Evolutionary conservation across 2,113 vertebrate species (phyloP).

Genomic region (Paramormyrops kingsleyae): DNA sequence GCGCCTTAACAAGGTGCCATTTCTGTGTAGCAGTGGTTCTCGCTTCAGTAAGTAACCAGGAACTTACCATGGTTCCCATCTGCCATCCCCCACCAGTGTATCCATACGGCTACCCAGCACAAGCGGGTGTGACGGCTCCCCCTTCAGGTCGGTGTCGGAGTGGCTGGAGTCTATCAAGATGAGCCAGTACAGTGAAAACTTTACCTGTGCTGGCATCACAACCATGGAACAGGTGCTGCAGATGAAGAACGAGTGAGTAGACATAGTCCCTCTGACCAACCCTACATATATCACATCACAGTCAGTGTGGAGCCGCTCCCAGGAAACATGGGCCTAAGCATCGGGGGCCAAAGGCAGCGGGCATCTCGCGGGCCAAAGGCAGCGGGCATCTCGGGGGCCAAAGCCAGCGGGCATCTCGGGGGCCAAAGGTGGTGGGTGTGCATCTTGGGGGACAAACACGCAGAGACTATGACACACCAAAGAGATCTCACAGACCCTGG

Average conservation of each 20-base stretch:
- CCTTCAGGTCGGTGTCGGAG: slow-evolving; percentile 79
- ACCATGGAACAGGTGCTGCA: slow-evolving; percentile 85
- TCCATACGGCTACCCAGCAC: slow-evolving; percentile 94
- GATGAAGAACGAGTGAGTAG: slow-evolving; percentile 87
- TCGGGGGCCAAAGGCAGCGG: too few species aligned
- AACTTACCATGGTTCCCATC: background rate
- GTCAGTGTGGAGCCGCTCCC: background rate
- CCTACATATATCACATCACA: background rate
- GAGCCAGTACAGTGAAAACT: slow-evolving; percentile 86
- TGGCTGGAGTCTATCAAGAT: slow-evolving; percentile 96
- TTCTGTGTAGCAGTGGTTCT: background rate
- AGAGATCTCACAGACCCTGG: background rate
- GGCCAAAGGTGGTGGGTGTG: too few species aligned
- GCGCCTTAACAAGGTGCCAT: background rate
- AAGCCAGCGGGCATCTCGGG: too few species aligned
- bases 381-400: too few species aligned
- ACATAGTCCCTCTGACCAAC: slow-evolving; percentile 20
- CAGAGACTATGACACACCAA: background rate
- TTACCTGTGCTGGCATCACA: slow-evolving; percentile 74
- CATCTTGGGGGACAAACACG: slow-evolving; percentile 25
- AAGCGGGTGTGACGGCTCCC: slow-evolving; percentile 74
- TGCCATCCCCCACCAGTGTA: slow-evolving; percentile 55
- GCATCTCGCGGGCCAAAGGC: too few species aligned
- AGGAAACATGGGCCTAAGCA: background rate
- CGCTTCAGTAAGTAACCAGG: background rate